These are phyloP conservation scores for Cotesia vestalis DNA, from an alignment of 1,140 invertebrate species.

Conservation along the genomic window DNA sequence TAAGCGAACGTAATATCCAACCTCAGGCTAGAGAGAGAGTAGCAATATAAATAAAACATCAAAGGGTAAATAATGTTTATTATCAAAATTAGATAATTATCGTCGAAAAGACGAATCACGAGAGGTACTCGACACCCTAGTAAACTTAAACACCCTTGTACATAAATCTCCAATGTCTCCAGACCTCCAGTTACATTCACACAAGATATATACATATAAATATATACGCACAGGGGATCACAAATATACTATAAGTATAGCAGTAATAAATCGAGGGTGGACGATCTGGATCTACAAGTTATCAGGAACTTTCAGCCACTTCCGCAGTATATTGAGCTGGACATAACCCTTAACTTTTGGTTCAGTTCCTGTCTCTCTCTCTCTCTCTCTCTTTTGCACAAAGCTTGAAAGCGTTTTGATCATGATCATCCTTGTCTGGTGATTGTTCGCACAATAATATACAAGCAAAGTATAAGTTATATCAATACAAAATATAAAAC, in stretches of 20 bases:
- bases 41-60: background rate
- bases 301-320: conserved; percentile 25
- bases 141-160: conserved; percentile 19
- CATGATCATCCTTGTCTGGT: no score
- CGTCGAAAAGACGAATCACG: conserved; percentile 23
- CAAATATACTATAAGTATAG: no score
- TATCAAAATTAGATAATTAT: conserved; percentile 25
- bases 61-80: background rate
- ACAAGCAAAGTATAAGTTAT: no score
- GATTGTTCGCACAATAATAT: no score
- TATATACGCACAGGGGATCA: no score
- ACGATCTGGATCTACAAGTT: background rate
- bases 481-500: background rate
- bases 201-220: background rate
- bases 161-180: conserved; percentile 26
- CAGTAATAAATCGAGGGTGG: background rate
- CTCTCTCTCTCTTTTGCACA: no score
- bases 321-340: conserved; percentile 24
- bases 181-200: background rate
- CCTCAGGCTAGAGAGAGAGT: background rate
- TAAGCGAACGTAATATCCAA: no score
- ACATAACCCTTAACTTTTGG: conserved; percentile 6
- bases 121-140: conserved; percentile 18
- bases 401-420: no score
- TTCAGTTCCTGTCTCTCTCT: no score